These are phyloP conservation scores for Lagorchestes hirsutus DNA, from an alignment of 2,797 vertebrate species.

Conservation along the genomic window DNA sequence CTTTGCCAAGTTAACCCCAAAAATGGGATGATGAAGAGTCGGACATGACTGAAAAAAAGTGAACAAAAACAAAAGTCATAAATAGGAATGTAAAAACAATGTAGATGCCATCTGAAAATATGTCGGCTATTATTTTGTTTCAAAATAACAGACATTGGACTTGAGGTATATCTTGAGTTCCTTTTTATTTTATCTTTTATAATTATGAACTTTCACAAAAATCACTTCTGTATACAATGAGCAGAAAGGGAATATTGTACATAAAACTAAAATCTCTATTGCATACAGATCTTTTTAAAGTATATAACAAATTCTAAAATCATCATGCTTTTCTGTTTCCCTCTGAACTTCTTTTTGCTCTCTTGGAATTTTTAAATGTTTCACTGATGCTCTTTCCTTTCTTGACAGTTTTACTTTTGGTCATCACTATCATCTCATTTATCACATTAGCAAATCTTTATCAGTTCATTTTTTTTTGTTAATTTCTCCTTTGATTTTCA, in stretches of 20 bases:
- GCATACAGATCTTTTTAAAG: background rate
- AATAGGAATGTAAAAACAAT: background rate
- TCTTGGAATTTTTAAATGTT: background rate
- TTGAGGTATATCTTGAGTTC: background rate
- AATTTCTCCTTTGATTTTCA: background rate
- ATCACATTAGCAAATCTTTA: background rate
- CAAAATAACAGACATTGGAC: background rate
- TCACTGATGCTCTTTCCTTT: background rate
- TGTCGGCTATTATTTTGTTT: background rate
- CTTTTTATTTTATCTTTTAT: background rate
- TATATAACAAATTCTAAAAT: background rate
- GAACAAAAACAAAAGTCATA: background rate
- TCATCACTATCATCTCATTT: background rate
- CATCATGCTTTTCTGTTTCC: background rate
- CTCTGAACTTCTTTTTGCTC: background rate
- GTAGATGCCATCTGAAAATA: background rate
- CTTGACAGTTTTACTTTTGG: background rate
- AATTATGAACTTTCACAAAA: background rate
- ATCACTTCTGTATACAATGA: background rate
- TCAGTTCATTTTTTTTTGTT: background rate
- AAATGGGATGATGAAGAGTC: background rate
- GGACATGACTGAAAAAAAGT: background rate
- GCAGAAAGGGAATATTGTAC: background rate
- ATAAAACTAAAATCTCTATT: background rate
- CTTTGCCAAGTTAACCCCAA: background rate